Evolutionary conservation across 2,113 vertebrate species (phyloP), one percentile per base, ranked within the genome.

Genomic region (Tychaedon coryphoeus): DNA sequence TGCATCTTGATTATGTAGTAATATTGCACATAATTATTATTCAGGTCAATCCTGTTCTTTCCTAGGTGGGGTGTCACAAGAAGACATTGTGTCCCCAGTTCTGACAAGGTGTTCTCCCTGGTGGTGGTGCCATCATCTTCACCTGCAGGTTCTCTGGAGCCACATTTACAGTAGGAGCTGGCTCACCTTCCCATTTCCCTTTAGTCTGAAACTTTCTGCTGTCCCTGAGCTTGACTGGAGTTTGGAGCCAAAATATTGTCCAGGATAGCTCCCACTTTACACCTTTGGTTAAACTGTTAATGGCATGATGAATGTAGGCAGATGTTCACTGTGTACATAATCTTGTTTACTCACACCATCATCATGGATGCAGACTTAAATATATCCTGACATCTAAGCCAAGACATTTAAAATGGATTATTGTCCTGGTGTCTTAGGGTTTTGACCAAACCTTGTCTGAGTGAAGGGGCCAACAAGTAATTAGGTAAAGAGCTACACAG

Each of bases 91-190:
- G 23, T 69, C 14, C 25, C 24, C 16, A 26, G 6, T 42, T 77
- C 14, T 75, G 86, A 19, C 24, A n/a, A 74, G 14, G 6, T n/a
- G 28, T 67, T 75, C 18, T 14, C 72, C 15, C 19, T 73, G 25
- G 8, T 23, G n/a, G 5, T n/a, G n/a, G 1, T 42, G 6, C 4
- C 34, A 2, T 10, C 26, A 23, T 23, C 26, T 34, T 58, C n/a
- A 29, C 24, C 47, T 26, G 4, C 2, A 16, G 31, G 5, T 58
- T 78, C 47, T n/a, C 42, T 74, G 42, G 16, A 58, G 62, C n/a
- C 57, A 42, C 31, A 4, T n/a, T 18, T 36, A 2, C 23, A 43
- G 1, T 5, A 42, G n/a, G 23, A 60, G 8, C 25, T 76, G n/a
- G 5, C 6, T 83, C 62, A n/a, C 23, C 11, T 38, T 53, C 50